Evolutionary conservation across 2,888 invertebrate genomes (phyloP), one percentile per base, ranked within the genome.

Genomic region (Prosapia bicincta): DNA sequence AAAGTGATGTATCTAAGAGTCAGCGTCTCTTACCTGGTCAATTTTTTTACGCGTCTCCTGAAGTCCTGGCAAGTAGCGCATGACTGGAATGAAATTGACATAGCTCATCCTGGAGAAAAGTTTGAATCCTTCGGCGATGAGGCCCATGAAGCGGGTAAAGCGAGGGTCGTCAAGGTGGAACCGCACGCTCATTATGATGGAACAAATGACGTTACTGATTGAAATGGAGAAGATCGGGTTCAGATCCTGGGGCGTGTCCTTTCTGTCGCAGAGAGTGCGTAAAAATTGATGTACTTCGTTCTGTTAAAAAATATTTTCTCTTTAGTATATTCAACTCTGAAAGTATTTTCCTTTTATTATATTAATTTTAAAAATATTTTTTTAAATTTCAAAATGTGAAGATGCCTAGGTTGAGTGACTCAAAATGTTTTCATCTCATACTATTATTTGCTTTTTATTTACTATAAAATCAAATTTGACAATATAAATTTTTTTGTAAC

Each of bases 51-150:
- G 84, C 0, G 88, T 87, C 67, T 85, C 84, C 77, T 85, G 86
- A 32, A 88, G 83, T 38, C 87, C 86, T 0, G 90, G 90, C 68
- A 91, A 81, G 80, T 88, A 89, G 77, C 91, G 89, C 83, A 95
- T 89, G 0, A 92, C 88, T 3, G 96, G 95, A 79, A 96, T 90
- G 83, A 95, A 96, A 84, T 95, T 94, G 73, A 94, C 92, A 7
- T 92, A 91, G 80, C 92, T 92, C 66, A 96, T 89, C 82, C 93
- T 91, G 10, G 95, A 94, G 83, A 96, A 96, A 0, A 96, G 87
- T 75, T 90, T 88, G 90, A 97, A 96, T 30, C 97, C 97, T 85
- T 97, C 96, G 82, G 96, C 95, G 82, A 96, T 95, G n/a, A 96
- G 88, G 79, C 88, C 87, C 88, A 94, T 95, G 82, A 96, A 93